Conservation (phyloP, 2,113 vertebrate genomes). For the Myotis davidii region DNA sequence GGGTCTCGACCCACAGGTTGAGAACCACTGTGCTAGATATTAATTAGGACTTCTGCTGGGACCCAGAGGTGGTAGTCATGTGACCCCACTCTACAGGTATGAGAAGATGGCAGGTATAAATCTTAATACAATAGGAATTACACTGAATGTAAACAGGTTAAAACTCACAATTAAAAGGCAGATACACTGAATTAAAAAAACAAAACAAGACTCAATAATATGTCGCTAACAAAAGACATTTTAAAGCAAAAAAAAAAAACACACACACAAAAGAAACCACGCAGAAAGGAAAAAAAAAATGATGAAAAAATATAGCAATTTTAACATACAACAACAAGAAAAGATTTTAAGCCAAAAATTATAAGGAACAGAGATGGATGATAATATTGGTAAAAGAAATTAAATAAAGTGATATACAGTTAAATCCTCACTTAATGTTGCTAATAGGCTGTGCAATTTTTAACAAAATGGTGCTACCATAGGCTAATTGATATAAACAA, state of each 20-base stretch:
- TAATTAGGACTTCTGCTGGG: conserved; percentile 19
- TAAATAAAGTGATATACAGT: not conserved
- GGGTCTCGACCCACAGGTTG: too few relatives aligned
- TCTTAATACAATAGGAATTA: not conserved
- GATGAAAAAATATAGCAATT: not conserved
- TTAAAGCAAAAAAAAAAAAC: not conserved
- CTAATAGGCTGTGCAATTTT: not conserved
- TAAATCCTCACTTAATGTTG: not conserved
- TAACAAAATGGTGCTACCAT: not conserved
- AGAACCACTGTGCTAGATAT: too few relatives aligned
- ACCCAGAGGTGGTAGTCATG: not conserved
- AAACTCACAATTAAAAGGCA: not conserved
- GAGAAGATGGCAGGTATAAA: not conserved
- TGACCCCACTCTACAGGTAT: not conserved
- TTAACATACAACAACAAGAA: not conserved
- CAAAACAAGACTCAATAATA: conserved; percentile 10
- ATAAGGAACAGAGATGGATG: not conserved
- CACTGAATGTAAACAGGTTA: not conserved
- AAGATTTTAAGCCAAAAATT: not conserved
- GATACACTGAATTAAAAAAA: not conserved
- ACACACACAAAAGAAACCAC: not conserved
- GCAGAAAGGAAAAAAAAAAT: not conserved
- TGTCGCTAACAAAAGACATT: not conserved
- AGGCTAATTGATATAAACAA: not conserved
- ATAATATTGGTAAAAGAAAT: not conserved